Conservation (phyloP, 2,113 vertebrate species). For the Madoqua kirkii region DNA sequence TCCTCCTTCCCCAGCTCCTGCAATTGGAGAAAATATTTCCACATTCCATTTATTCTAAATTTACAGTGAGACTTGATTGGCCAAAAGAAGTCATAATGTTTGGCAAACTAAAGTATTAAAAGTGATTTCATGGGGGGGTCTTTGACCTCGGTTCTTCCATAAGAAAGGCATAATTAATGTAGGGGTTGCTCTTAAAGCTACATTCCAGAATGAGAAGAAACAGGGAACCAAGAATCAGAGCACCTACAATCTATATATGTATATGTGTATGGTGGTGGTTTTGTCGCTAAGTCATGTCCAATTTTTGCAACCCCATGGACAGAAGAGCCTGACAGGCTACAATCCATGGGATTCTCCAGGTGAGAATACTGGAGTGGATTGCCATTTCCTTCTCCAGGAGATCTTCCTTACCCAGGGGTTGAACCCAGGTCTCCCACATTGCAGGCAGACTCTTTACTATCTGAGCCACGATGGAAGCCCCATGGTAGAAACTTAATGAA, state of each 20-base stretch:
- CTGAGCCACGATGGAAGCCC: fast-evolving
- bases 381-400: too few species aligned
- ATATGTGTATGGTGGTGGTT: background rate
- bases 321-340: background rate
- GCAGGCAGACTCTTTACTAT: background rate
- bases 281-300: fast-evolving
- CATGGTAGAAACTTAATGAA: background rate
- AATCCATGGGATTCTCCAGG: background rate
- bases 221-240: background rate
- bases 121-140: background rate
- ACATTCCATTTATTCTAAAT: background rate
- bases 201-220: background rate
- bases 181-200: background rate
- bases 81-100: background rate
- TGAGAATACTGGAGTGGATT: background rate
- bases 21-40: background rate
- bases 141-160: background rate
- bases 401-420: background rate
- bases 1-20: background rate
- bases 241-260: background rate
- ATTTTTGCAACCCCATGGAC: background rate
- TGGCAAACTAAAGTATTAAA: background rate
- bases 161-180: background rate
- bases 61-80: background rate
- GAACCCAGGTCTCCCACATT: background rate